Percentiles rank a stretch among this genome's conserved stretches.
Conservation (phyloP, 2,113 vertebrate genomes). For the Notechis scutatus region DNA sequence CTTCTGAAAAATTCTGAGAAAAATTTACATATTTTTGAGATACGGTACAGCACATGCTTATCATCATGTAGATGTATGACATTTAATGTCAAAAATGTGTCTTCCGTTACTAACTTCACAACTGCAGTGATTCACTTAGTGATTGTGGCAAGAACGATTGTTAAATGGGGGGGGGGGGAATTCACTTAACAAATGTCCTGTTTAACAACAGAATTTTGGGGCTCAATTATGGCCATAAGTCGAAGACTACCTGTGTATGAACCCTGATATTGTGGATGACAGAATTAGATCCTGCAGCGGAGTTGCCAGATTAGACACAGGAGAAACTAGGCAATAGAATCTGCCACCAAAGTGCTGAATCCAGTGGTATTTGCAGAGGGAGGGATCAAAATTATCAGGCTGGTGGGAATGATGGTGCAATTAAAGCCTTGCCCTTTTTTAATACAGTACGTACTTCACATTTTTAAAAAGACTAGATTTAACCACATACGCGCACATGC, state of each 20-base stretch:
- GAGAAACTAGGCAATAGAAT: not conserved
- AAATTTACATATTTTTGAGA: not conserved
- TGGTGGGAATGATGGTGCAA: not conserved
- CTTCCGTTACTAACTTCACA: not conserved
- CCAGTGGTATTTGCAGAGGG: not conserved
- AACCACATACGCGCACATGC: not conserved
- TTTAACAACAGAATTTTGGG: too few species aligned
- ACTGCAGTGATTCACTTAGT: too few species aligned
- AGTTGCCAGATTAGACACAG: too few species aligned
- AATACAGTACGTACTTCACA: not conserved
- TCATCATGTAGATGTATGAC: not conserved
- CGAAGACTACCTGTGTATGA: too few species aligned
- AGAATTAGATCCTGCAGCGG: too few species aligned
- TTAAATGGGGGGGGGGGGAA: too few species aligned
- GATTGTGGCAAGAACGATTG: too few species aligned
- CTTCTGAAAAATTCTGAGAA: not conserved
- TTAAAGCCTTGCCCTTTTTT: not conserved
- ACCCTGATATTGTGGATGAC: too few species aligned
- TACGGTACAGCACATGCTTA: not conserved
- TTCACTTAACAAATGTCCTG: too few species aligned
- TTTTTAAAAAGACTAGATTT: not conserved
- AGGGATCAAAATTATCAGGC: not conserved
- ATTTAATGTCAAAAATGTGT: slow-evolving; percentile 20
- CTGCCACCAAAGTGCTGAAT: not conserved
- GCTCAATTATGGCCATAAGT: too few species aligned